Conservation (phyloP, 2,888 invertebrate species). For the Platerodrilus igneus region DNA sequence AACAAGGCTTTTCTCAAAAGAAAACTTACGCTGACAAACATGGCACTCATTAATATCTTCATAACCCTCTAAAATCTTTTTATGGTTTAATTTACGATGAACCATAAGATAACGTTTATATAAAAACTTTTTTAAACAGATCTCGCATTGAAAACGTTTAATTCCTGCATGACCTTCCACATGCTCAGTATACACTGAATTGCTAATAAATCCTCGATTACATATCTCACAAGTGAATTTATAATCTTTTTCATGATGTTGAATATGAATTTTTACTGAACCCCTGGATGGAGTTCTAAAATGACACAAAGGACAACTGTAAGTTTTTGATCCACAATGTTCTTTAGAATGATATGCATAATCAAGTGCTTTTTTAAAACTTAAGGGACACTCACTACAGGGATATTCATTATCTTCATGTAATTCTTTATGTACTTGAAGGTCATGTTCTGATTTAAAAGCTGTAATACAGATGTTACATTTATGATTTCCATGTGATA, state of each 20-base stretch:
- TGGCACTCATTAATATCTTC: conserved; percentile 43
- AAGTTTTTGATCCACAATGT: neutral
- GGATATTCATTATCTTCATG: neutral
- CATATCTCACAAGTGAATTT: neutral
- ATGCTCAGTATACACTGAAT: neutral
- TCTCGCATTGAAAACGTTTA: conserved; percentile 42
- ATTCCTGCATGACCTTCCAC: neutral
- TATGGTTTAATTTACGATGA: conserved; percentile 44
- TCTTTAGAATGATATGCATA: too few species aligned
- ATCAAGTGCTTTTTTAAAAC: neutral
- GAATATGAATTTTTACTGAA: neutral
- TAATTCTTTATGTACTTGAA: neutral
- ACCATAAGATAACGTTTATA: conserved; percentile 44
- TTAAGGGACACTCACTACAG: neutral
- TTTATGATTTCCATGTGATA: too few species aligned
- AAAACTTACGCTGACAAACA: conserved; percentile 46
- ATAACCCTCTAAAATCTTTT: conserved; percentile 34
- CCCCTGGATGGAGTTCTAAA: neutral
- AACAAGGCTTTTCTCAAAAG: conserved; percentile 45
- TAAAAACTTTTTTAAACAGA: conserved; percentile 53
- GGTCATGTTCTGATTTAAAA: too few species aligned
- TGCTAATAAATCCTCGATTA: neutral
- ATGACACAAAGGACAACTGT: neutral
- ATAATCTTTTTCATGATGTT: neutral
- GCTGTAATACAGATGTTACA: too few species aligned